Base-by-base conservation (phyloP, 2,113 vertebrate species). In the Cyphomyrus discorhynchus region DNA sequence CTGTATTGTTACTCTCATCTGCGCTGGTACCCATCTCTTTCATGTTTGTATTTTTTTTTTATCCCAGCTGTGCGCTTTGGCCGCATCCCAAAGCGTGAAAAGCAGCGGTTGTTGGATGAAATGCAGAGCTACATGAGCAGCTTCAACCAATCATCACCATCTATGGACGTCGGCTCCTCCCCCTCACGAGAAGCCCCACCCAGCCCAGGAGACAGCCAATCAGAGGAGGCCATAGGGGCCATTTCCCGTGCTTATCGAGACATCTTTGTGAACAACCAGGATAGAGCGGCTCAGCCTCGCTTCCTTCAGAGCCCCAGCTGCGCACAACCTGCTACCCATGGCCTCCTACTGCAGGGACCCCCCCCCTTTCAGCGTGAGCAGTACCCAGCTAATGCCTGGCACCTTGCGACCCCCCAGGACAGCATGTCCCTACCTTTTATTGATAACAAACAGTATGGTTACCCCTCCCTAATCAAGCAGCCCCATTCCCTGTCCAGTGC, bases 41-140 rank as follows among this genome's bases (percentile, higher is more conserved):
- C 74, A 11, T 83, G 31, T 92, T 83, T 49, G 83, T 15, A 17
- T 58, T 27, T 90, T 70, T 93, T 77, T 93, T 90, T 89, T 88
- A 82, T 84, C n/a, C 7, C 83, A 97, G 96, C 96, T 91, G 96
- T 97, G 19, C 96, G 96, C 89, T 97, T 97, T 86, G 96, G 96
- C 24, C 96, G 96, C 31, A 97, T 97, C 92, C 96, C 96, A 2
- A 97, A 97, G 90, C 94, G 96, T 88, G 96, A 97, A 92, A 97
- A 97, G 91, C 96, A 96, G 92, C 94, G 96, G 88, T 95, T 97
- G 53, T 91, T 97, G 91, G 96, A 97, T 49, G 96, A 97, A 92
- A 96, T 97, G 95, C 96, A 96, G 93, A 96, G 95, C 93, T 96
- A 96, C 93, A 96, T 96, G 95, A 96, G 95, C 95, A 96, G 95